Evolutionary conservation across 2,113 vertebrate genomes (phyloP).

Genomic region (Eretmochelys imbricata): DNA sequence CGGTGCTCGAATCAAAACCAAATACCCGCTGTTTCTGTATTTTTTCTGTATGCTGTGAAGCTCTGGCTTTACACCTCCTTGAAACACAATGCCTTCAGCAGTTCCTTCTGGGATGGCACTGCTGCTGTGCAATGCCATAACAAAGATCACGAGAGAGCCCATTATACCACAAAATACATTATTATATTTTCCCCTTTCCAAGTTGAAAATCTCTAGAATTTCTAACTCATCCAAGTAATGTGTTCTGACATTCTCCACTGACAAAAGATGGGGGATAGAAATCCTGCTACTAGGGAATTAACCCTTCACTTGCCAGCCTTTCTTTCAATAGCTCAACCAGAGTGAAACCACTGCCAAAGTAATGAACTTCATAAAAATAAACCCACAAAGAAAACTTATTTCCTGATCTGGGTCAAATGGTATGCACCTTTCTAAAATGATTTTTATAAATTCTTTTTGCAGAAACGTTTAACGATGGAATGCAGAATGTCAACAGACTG

Average conservation of each 20-base stretch:
- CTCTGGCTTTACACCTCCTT: not conserved
- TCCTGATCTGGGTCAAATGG: not conserved
- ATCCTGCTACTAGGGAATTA: not conserved
- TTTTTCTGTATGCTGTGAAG: not conserved
- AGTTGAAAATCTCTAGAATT: not conserved
- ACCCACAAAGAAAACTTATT: not conserved
- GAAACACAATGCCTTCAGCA: not conserved
- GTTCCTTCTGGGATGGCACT: not conserved
- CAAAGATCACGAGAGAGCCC: not conserved
- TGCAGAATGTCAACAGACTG: constrained; percentile 14
- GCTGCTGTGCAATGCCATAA: not conserved
- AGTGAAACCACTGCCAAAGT: not conserved
- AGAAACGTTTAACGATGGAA: constrained; percentile 44
- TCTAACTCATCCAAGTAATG: not conserved
- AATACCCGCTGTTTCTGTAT: not conserved
- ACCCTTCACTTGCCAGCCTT: not conserved
- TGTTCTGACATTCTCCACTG: not conserved
- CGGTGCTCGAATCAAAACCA: not conserved
- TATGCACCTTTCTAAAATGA: not conserved
- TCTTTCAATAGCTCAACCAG: not conserved
- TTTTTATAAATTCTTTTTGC: constrained; percentile 18
- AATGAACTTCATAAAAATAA: constrained; percentile 36
- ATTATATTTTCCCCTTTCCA: not conserved
- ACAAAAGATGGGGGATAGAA: not conserved
- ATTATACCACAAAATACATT: not conserved